Base-by-base conservation (phyloP, 2,797 vertebrate genomes). In the Parambassis ranga region DNA sequence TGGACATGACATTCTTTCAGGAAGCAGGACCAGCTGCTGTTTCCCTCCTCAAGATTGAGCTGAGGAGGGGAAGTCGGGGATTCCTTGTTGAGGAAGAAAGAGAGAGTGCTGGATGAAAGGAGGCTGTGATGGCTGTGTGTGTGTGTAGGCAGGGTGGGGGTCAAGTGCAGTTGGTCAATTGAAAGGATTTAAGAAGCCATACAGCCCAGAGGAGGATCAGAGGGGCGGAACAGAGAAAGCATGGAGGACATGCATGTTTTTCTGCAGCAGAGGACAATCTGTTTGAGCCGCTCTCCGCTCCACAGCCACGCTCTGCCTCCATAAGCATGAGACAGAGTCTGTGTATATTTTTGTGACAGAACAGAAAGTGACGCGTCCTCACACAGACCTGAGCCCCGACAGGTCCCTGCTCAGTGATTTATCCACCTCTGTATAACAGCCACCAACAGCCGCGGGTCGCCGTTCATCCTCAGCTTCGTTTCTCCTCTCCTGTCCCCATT, bases 11-110 rank as follows among this genome's bases (percentile, higher is more conserved):
- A 7, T 62, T 61, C 57, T 58, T 67, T 38, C 47, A 80, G 73
- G 66, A 83, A 81, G 32, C 27, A 23, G 20, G 6, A 30, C 16
- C 43, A 37, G 66, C 78, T 75, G 78, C 70, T 77, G 63, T 46
- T 39, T 68, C 26, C 10, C 53, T 71, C 50, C 59, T 57, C 23
- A 18, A 58, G 53, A 49, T 19, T 14, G 26, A 42, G 48, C 6
- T 37, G 24, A 19, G 35, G 46, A 56, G 15, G 27, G 58, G 51
- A 75, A 80, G 43, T 61, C 36, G 23, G 56, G 26, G 72, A 73
- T 74, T 76, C 38, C 48, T 71, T 47, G 22, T 46, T 19, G 6
- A 5, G 43, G 23, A 41, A 30, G 69, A 53, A 41, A 41, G 18
- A 52, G 36, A 53, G 23, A 26, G 39, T 32, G 31, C 31, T n/a